Conservation (phyloP, 2,113 vertebrate genomes). For the Colinus virginianus region DNA sequence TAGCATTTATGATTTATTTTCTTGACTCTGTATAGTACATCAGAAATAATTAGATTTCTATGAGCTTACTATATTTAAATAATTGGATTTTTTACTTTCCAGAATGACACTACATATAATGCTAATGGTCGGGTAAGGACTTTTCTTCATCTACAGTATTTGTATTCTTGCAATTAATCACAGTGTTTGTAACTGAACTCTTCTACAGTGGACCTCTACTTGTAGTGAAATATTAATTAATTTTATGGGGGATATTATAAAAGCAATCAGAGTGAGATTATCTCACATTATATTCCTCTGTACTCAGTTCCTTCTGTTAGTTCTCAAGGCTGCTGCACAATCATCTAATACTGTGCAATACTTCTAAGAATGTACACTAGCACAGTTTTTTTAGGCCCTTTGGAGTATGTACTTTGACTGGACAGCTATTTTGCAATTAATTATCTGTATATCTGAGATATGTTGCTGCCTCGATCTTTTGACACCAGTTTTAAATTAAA, state of each 20-base stretch:
- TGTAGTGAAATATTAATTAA: background rate
- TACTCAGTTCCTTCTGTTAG: background rate
- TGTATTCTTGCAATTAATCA: background rate
- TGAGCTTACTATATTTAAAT: background rate
- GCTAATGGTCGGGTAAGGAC: conserved; percentile 18
- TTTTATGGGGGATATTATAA: background rate
- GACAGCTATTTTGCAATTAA: background rate
- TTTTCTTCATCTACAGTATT: background rate
- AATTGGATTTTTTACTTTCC: conserved; percentile 4
- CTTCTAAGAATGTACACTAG: background rate
- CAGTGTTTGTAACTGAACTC: background rate
- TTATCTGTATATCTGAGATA: background rate
- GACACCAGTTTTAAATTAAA: background rate
- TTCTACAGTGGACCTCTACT: background rate
- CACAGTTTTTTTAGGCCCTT: background rate
- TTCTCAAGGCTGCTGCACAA: background rate
- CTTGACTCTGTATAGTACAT: background rate
- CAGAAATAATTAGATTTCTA: background rate
- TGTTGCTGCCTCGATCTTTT: background rate
- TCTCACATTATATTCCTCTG: background rate
- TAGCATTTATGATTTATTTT: background rate
- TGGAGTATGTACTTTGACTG: background rate
- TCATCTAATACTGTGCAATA: background rate
- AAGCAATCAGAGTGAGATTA: background rate
- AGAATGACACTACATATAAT: conserved; percentile 51